Evolutionary conservation across 2,113 vertebrate genomes (phyloP), one percentile per base, ranked within the genome.

Genomic region (Aix galericulata): DNA sequence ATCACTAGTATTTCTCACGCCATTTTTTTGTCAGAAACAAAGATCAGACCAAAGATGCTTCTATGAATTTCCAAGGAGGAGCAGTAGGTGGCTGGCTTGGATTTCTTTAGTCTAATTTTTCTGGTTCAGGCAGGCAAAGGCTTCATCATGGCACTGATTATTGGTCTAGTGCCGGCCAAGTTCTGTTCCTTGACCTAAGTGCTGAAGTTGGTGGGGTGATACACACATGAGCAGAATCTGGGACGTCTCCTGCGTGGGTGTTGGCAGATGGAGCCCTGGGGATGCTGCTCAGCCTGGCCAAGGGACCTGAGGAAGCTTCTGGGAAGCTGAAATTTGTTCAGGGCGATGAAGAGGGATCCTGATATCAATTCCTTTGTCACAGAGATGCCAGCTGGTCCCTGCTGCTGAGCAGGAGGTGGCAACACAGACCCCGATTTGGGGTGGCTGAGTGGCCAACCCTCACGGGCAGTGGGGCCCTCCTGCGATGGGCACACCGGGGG

Each of bases 31-130:
- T 91, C 87, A 88, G 84, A 66, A 76, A 8, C 50, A 82, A 90
- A 78, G 90, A 82, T 81, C 88, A 78, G 90, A 67, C 90, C 55
- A 38, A 29, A 0, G 29, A 72, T 18, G 32, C 60, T 56, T 38
- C 90, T 95, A 77, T 97, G 95, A 95, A 95, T 95, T 97, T 95
- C 94, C 95, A 85, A 81, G 88, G 84, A 95, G 76, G 55, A 95
- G 96, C 96, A 95, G 94, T 96, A 97, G 94, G 96, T 96, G 96
- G 94, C 94, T 95, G 94, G 95, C 96, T 97, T 96, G 95, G 95
- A 95, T 95, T 93, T 97, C 94, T 96, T 94, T 95, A 89, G 59
- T 16, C 59, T 50, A 53, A 8, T 67, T 63, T 58, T 46, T 62
- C 75, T 83, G 81, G 34, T 60, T 95, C 58, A 27, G 89, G 20